Base-by-base conservation (phyloP, 2,888 invertebrate species). In the Cyrtodaria siliqua region DNA sequence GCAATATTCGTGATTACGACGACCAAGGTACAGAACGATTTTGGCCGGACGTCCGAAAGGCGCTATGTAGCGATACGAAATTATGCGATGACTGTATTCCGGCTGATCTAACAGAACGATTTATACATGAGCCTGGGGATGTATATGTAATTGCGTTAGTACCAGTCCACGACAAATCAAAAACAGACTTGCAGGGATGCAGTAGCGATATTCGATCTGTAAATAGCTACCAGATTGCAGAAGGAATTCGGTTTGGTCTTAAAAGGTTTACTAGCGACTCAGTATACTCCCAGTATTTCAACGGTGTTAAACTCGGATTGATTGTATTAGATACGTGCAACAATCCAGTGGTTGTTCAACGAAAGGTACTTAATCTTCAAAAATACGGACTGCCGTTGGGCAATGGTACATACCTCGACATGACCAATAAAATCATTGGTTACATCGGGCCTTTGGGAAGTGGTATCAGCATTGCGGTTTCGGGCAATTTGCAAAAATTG, bases 271-370 rank as follows among this genome's bases (percentile, higher is more conserved):
- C 78, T 16, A 23, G 55, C 1, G 61, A 63, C 4, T 16, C 44
- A 6, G n/a, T 18, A 9, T 57, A 57, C 23, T 18, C 47, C 16
- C 16, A 23, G 9, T 59, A 49, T 27, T 82, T 79, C 23, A 64
- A 70, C 1, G 50, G 47, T 2, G 26, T 71, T 18, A 73, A 62
- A 38, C 53, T 83, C 14, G 85, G 85, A 6, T 24, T 67, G 2
- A 60, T 78, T 8, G 47, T 83, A 8, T 33, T 85, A 0, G 78
- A 83, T 33, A 78, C 77, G 2, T 85, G 85, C 47, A 81, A 83
- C 42, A 76, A 76, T 29, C 75, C 73, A 8, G 23, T 73, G 18
- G 52, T 82, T 0, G 38, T 59, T 16, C 69, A 78, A 27, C 44
- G 64, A 23, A 75, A 71, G 49, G 60, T 85, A 9, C 38, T 73